A percentile compares a stretch with the other conserved stretches of the same genome.
These are phyloP conservation scores for Thamnophis sirtalis DNA, from an alignment of 2,113 vertebrate species.

Conservation along the genomic window DNA sequence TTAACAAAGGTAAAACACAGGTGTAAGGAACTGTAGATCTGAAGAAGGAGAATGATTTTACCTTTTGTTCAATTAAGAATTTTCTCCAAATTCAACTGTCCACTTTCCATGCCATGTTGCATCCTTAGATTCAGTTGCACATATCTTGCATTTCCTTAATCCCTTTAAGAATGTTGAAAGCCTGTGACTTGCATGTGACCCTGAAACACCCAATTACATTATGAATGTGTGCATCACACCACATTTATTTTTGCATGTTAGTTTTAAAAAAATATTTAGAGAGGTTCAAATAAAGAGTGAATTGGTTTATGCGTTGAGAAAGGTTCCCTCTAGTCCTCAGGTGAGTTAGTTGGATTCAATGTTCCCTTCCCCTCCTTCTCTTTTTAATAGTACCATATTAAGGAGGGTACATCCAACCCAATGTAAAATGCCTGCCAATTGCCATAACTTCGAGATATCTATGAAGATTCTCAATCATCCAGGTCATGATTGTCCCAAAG, in stretches of 20 bases:
- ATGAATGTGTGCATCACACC: not conserved
- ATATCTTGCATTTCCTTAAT: not conserved
- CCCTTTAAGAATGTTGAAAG: not conserved
- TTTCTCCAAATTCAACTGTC: not conserved
- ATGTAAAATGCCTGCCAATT: not conserved
- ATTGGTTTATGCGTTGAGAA: not conserved
- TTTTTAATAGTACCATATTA: not conserved
- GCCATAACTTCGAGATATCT: not conserved
- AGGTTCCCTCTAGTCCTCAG: not conserved
- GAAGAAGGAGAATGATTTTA: not conserved
- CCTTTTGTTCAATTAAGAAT: not conserved
- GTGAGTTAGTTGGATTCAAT: not conserved
- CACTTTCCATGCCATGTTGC: not conserved
- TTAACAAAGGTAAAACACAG: not conserved
- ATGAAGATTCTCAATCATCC: not conserved
- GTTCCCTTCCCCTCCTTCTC: not conserved
- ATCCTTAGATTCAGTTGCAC: not conserved
- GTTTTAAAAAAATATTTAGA: not conserved
- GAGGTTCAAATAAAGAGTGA: not conserved
- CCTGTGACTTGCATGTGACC: not conserved
- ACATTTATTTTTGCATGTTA: not conserved
- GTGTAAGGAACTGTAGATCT: not conserved
- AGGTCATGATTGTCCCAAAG: not conserved
- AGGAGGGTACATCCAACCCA: not conserved
- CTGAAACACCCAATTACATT: not conserved